Base-by-base conservation (phyloP, 2,888 invertebrate species). In the Druceiella hillmani region DNA sequence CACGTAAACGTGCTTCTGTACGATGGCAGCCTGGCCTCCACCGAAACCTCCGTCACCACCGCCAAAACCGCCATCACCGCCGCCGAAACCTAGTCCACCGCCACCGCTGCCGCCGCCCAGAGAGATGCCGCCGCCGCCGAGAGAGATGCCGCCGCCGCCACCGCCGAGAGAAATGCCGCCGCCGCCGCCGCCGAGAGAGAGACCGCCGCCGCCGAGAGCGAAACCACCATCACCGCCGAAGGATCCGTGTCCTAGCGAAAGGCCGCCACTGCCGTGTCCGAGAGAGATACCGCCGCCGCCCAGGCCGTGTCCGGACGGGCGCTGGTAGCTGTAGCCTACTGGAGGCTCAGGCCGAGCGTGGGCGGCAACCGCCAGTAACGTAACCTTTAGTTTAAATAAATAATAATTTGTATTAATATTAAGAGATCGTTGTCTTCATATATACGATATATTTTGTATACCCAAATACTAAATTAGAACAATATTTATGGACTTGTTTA, bases 1-100 rank as follows among this genome's bases (percentile, higher is more conserved):
- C 3, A 90, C 89, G 75, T 89, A 90, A 62, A 87, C 87, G 75
- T 87, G 88, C 57, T 87, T 88, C 59, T 87, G 87, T 48, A 88
- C 81, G 27, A 86, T 70, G 51, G 82, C 76, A 49, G 76, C 75
- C 43, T 71, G 66, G 42, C 68, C 64, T 26, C 71, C 69, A 27
- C 66, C 66, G 51, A 60, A 66, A 12, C 73, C 70, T 31, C 70
- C 67, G 13, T 63, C 63, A 41, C 59, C 62, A 39, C 70, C 66
- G 10, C 59, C 57, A 49, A 64, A 62, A 24, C 66, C 66, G 20
- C 62, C 52, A 36, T 64, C 65, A 35, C 64, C 64, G 4, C 62
- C 57, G 43, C 62, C 55, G 31, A 55, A 53, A 10, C 51, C 33
- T 4, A 52, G 49, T 12, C 52, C 34, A 13, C 25, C 12, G 16